Base-by-base conservation (phyloP, 2,888 invertebrate genomes). In the Papilio demoleus region DNA sequence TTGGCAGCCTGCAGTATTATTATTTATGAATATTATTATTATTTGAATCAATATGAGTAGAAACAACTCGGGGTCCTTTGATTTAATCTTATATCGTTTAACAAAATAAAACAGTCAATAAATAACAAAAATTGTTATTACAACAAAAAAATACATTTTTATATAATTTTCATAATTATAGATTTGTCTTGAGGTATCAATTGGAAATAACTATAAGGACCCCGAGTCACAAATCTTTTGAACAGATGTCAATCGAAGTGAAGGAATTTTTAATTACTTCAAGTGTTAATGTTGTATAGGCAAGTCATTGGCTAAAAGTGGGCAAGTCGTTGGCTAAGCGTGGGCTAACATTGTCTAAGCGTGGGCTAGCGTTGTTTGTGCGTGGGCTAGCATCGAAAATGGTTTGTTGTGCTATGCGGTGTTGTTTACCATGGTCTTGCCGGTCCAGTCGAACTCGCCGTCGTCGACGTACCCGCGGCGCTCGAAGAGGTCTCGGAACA, bases 401-500 rank as follows among this genome's bases (percentile, higher is more conserved):
- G 12, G 47, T 61, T n/a, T n/a, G n/a, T n/a, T n/a, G 53, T 31
- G 27, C 34, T 53, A 68, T 56, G 63, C 79, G 50, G 82, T 79
- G 73, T 72, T 83, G 81, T 85, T 88, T 88, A 95, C 94, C 94
- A 94, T 94, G 71, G 94, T 94, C 90, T 97, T 97, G 91, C 97
- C 98, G 90, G 97, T 97, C 98, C 98, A 98, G 93, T 98, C 98
- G 92, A 97, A 98, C 88, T 97, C 97, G 77, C 97, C 97, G 91
- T 98, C 98, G 90, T 97, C 97, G 79, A 95, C 94, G 90, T 96
- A 97, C 76, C 97, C 96, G 88, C 96, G 95, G 78, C 96, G 95
- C 80, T 97, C 97, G 93, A 97, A 97, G 83, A 98, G 94, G 90
- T 97, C 97, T 88, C 96, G 96, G 94, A 99, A 99, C 92, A 99